Evolutionary conservation across 1,140 invertebrate species (phyloP), one percentile per base, ranked within the genome.

Genomic region (Drosophila fuyamai): DNA sequence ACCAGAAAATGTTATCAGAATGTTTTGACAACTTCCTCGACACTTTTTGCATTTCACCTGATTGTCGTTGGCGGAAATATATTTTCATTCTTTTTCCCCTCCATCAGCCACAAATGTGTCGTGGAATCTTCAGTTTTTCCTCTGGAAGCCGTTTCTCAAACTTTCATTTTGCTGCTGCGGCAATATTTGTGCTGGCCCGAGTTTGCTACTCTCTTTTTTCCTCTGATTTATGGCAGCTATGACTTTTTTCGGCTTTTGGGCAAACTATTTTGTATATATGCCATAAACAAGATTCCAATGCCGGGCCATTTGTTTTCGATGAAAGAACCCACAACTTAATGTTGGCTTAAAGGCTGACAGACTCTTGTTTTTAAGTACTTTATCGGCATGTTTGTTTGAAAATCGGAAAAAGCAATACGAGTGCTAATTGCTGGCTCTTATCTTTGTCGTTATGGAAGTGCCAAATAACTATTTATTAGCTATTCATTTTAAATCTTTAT

Each of bases 1-100:
- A 9, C 18, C 50, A 66, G 41, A 56, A 67, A 76, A 67, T 67
- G 61, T 58, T 76, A 76, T 76, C 73, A 47, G 35, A 67, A 47
- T 76, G 72, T 76, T 76, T 76, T 76, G 73, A 76, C 73, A 76
- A 76, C 73, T 76, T 76, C 73, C 73, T 76, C 41, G 73, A 76
- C 73, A 76, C 73, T 53, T 59, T 75, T 75, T 66, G 72, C 72
- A 76, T 76, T 47, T 66, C 54, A 76, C 72, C 73, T 76, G 73
- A 76, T 67, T 76, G 73, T 76, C 54, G 72, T 29, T 44, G 62
- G 10, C 73, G 61, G 73, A 76, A 76, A 76, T 76, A 76, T 76
- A 76, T 76, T 58, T 58, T n/a, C 54, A 27, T 63, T 50, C n/a
- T 23, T 56, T 46, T 41, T 50, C 40, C 16, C 29, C 27, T 14